Percentiles rank a stretch among this genome's conserved stretches.
Evolutionary conservation across 37 sponge, comb jelly and placozoan genomes (phyloP).

Genomic region (Petrosia ficiformis): DNA sequence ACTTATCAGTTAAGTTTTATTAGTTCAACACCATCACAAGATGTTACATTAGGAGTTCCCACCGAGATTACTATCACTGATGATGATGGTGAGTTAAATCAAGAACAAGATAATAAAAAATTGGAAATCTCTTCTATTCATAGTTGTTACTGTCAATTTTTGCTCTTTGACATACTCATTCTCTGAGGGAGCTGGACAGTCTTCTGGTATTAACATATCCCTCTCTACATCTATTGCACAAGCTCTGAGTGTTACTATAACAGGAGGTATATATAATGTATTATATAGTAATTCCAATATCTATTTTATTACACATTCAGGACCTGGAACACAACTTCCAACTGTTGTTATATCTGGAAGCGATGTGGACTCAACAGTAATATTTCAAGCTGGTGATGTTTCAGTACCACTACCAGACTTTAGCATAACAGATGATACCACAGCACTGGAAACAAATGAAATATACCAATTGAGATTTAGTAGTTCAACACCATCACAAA

Average conservation of each 20-base stretch:
- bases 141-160: background rate
- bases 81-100: background rate
- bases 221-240: background rate
- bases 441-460: too few relatives aligned
- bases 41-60: background rate
- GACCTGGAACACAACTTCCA: too few relatives aligned
- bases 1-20: background rate
- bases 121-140: background rate
- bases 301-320: too few relatives aligned
- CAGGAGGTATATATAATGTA: conserved; percentile 1
- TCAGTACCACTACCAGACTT: too few relatives aligned
- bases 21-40: background rate
- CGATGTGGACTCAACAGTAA: too few relatives aligned
- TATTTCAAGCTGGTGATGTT: too few relatives aligned
- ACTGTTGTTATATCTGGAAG: too few relatives aligned
- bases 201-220: background rate
- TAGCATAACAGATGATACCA: too few relatives aligned
- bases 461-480: too few relatives aligned
- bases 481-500: too few relatives aligned
- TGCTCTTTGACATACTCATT: background rate
- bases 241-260: background rate
- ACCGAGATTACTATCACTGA: background rate
- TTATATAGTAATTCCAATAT: background rate
- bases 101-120: background rate
- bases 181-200: background rate